Conservation (phyloP, 92 coral and sea anemone genomes). For the Muricea muricata region DNA sequence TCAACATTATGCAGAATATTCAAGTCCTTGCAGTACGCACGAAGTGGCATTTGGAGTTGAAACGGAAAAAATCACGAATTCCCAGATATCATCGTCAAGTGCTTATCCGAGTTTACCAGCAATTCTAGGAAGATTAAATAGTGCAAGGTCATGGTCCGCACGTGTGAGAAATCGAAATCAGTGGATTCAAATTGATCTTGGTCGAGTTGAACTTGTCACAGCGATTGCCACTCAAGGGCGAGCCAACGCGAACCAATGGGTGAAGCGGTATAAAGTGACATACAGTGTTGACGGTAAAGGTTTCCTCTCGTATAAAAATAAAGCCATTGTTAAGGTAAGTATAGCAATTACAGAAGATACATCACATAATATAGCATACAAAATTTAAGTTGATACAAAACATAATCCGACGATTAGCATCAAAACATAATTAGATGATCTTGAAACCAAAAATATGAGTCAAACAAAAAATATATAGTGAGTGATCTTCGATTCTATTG, state of each 20-base stretch:
- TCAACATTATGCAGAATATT: background rate
- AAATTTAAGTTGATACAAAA: too few species aligned
- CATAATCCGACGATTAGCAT: too few species aligned
- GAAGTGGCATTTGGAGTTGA: slow-evolving; percentile 75
- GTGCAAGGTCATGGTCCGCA: slow-evolving; percentile 81
- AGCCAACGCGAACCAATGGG: slow-evolving; percentile 86
- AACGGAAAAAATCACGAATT: slow-evolving; percentile 77
- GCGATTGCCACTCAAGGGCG: slow-evolving; percentile 90
- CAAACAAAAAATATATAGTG: too few species aligned
- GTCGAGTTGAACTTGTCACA: slow-evolving; percentile 67
- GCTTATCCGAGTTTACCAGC: slow-evolving; percentile 77
- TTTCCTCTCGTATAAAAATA: slow-evolving; percentile 75
- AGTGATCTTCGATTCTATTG: too few species aligned
- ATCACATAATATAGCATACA: too few species aligned
- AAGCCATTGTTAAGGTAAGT: slow-evolving; percentile 73
- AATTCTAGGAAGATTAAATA: slow-evolving; percentile 74
- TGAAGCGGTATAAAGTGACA: slow-evolving; percentile 75
- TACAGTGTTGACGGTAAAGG: slow-evolving; percentile 55
- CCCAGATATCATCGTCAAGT: slow-evolving; percentile 79
- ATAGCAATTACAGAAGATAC: too few species aligned
- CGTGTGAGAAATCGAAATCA: slow-evolving; percentile 72
- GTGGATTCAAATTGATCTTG: slow-evolving; percentile 80
- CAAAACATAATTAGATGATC: too few species aligned
- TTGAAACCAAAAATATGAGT: too few species aligned
- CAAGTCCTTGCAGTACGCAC: background rate